Conservation (phyloP, 2,113 vertebrate species). For the Muntiacus reevesi region DNA sequence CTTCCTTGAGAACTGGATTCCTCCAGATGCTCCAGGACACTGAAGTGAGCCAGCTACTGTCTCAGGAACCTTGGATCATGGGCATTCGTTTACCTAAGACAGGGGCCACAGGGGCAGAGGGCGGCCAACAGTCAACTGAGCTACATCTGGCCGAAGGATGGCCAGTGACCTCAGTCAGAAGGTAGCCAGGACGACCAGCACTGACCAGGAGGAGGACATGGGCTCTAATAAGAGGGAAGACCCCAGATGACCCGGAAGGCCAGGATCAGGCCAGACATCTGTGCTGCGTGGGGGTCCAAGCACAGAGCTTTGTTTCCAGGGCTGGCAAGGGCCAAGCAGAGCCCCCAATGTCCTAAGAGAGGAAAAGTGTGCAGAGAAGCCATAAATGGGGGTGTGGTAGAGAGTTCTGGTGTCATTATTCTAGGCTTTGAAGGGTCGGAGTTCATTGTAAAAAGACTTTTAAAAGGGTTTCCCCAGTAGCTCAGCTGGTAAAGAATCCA, state of each 20-base stretch:
- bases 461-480: background rate
- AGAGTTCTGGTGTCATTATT: background rate
- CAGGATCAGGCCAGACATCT: fast-evolving
- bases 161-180: background rate
- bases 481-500: background rate
- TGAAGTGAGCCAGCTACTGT: background rate
- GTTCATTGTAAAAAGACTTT: background rate
- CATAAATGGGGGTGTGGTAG: fast-evolving
- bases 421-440: background rate
- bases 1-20: fast-evolving
- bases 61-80: background rate
- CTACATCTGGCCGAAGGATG: background rate
- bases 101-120: background rate
- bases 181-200: background rate
- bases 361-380: background rate
- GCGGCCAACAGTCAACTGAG: fast-evolving
- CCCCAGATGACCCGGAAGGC: background rate
- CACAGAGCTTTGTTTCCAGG: background rate
- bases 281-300: fast-evolving
- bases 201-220: background rate
- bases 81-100: background rate
- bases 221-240: background rate
- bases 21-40: background rate
- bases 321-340: fast-evolving
- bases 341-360: background rate